Evolutionary conservation across 2,888 invertebrate species (phyloP), one percentile per base, ranked within the genome.

Genomic region (Sturmia bella): DNA sequence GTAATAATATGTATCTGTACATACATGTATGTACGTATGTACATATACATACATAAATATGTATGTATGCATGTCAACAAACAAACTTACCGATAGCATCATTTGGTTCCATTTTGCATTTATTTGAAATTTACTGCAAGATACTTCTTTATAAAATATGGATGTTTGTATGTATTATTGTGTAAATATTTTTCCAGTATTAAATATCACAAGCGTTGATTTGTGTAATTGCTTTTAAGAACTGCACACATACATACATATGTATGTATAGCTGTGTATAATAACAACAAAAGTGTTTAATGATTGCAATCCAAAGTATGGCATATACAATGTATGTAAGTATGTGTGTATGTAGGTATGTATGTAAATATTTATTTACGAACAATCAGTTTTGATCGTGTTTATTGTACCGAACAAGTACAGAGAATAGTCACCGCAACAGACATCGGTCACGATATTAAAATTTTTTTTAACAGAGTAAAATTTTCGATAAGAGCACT

Each of bases 31-130:
- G 7, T 32, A 32, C 9, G 7, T 7, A 32, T 6, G 32, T 7
- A 3, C 9, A 7, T 32, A 32, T 32, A 32, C 32, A 32, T 32
- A 32, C 32, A 32, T 32, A 32, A 4, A 27, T 32, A 32, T 32
- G 32, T 32, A 32, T 7, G 9, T 32, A 32, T 32, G 7, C 32
- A 7, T 3, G 32, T 7, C 3, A 27, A 27, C 27, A 27, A 27
- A 27, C 27, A 13, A 63, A 82, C 82, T 82, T 78, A 82, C 78
- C 82, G 52, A 66, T 70, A 66, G 74, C 52, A 52, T 74, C 82
- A 69, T 63, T 78, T 45, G 66, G 70, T 41, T 82, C 75, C 82
- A 82, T 82, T 15, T 74, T 78, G 37, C 21, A 63, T 45, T 66
- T 59, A 68, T 27, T 15, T 54, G 5, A 3, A 9, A 32, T 7